These are phyloP conservation scores for Labia minor DNA, from an alignment of 2,888 invertebrate genomes.

Conservation along the genomic window DNA sequence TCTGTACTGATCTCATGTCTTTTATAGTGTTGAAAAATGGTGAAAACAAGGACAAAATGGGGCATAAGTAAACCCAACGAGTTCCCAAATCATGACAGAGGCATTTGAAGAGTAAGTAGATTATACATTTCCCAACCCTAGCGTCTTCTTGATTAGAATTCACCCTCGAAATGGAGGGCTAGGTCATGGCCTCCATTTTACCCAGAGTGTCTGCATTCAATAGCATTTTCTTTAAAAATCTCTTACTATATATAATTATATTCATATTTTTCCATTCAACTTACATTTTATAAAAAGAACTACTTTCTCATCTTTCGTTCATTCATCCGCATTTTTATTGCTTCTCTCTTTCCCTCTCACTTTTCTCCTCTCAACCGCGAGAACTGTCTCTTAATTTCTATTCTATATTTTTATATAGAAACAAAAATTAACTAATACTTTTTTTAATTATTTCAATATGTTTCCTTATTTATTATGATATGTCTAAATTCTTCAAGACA, in stretches of 20 bases:
- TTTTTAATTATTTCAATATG: too few species aligned
- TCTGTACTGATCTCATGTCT: slow-evolving; percentile 27
- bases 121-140: slow-evolving; percentile 31
- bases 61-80: slow-evolving; percentile 73
- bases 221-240: not conserved
- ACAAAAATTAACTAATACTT: too few species aligned
- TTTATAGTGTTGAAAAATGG: slow-evolving; percentile 64
- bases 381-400: too few species aligned
- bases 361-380: not conserved
- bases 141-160: slow-evolving; percentile 21
- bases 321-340: slow-evolving; percentile 20
- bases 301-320: too few species aligned
- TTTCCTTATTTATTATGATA: too few species aligned
- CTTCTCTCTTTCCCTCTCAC: slow-evolving; percentile 8
- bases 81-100: slow-evolving; percentile 82
- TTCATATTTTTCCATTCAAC: too few species aligned
- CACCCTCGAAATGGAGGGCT: slow-evolving; percentile 27
- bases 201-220: not conserved
- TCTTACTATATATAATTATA: too few species aligned
- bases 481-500: too few species aligned
- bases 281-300: too few species aligned
- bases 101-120: slow-evolving; percentile 77
- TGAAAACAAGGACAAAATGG: slow-evolving; percentile 70
- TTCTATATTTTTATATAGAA: too few species aligned
- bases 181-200: slow-evolving; percentile 25